Conservation (phyloP, 1,140 invertebrate species). For the Branchinecta lindahli region DNA sequence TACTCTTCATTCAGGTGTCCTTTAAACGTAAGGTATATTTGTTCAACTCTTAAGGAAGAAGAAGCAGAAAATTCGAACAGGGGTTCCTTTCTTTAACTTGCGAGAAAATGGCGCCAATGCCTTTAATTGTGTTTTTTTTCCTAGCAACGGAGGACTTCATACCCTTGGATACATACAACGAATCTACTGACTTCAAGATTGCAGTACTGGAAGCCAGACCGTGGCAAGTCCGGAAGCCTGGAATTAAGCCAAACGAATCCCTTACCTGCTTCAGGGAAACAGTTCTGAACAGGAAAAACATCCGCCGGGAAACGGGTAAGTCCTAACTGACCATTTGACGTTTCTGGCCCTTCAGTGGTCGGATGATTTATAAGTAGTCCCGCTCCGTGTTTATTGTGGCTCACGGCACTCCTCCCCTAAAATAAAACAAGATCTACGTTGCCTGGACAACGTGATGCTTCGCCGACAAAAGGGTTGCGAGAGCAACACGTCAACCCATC, state of each 20-base stretch:
- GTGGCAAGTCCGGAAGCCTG: neutral
- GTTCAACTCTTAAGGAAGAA: neutral
- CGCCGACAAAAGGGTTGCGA: no score
- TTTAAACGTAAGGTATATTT: neutral
- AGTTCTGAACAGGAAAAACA: conserved; percentile 2
- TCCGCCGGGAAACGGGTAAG: neutral
- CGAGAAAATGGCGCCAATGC: no score
- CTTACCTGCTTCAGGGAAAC: neutral
- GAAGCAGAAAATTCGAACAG: neutral
- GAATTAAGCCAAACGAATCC: conserved; percentile 1
- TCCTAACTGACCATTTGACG: neutral
- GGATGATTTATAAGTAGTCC: no score
- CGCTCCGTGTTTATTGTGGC: no score
- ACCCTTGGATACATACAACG: neutral
- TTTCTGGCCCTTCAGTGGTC: no score
- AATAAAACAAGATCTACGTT: no score
- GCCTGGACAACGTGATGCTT: no score
- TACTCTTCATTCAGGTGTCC: no score
- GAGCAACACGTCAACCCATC: no score
- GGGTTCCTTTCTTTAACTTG: neutral
- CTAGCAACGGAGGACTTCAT: neutral
- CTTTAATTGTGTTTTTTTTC: neutral
- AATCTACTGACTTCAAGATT: neutral
- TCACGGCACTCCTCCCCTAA: no score
- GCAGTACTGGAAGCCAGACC: neutral